Evolutionary conservation across 1,140 invertebrate species (phyloP).

Genomic region (Brachionus rubens): DNA sequence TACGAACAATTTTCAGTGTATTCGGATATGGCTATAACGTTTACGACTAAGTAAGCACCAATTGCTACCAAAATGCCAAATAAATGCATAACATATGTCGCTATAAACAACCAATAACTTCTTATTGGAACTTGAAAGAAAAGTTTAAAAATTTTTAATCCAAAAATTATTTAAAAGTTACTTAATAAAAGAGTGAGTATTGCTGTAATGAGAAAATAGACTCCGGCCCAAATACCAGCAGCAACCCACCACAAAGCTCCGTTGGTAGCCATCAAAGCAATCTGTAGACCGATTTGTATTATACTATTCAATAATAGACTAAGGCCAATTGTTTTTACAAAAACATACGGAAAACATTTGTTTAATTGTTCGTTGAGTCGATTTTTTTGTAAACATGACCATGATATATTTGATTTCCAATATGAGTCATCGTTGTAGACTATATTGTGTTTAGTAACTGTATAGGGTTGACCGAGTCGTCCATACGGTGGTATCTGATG

Average conservation of each 20-base stretch:
- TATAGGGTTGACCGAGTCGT: not conserved
- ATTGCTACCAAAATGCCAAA: conserved; percentile 9
- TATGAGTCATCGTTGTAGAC: not conserved
- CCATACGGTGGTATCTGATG: conserved; percentile 4
- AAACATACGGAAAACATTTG: not conserved
- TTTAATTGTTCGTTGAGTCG: not conserved
- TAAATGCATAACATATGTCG: not conserved
- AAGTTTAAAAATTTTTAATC: not conserved
- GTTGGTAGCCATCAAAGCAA: not conserved
- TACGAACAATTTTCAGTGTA: not conserved
- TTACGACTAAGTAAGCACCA: not conserved
- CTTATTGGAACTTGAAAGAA: not conserved
- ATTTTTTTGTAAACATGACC: not conserved
- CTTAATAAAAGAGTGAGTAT: not conserved
- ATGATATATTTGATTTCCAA: not conserved
- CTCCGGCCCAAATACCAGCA: not conserved
- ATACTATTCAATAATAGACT: not conserved
- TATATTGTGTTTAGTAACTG: not conserved
- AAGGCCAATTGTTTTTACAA: not conserved
- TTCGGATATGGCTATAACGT: not conserved
- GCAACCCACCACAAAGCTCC: not conserved
- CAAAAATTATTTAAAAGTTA: not conserved
- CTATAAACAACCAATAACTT: not conserved
- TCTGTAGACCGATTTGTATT: not conserved
- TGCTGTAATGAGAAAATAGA: not conserved